Conservation (phyloP, 2,888 invertebrate species). For the Calliscelio sp. region DNA sequence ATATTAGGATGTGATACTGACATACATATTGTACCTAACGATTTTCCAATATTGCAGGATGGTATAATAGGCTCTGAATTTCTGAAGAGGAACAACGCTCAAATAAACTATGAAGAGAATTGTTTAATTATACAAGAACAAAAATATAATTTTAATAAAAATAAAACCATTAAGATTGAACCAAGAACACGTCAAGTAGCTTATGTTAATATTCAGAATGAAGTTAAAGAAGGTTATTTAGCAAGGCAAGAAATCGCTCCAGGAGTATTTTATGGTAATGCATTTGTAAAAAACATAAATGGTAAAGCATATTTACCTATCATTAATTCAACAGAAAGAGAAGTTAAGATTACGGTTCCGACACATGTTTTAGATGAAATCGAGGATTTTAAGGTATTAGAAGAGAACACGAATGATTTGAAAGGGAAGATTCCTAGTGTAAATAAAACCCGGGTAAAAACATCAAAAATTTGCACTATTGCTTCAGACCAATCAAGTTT, state of each 20-base stretch:
- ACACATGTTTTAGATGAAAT: not conserved
- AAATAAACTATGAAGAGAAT: not conserved
- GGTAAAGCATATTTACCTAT: slow-evolving; percentile 17
- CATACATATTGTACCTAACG: slow-evolving; percentile 16
- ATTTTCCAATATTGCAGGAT: slow-evolving; percentile 23
- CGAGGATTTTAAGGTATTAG: not conserved
- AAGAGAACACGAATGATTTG: too few relatives aligned
- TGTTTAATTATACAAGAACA: not conserved
- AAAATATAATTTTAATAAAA: not conserved
- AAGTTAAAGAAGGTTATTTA: slow-evolving; percentile 11
- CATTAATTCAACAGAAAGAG: not conserved
- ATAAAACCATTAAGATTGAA: not conserved
- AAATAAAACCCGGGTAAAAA: slow-evolving; percentile 1
- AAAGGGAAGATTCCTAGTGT: not conserved
- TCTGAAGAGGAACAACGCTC: not conserved
- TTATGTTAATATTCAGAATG: not conserved
- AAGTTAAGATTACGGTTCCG: not conserved
- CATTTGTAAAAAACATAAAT: not conserved
- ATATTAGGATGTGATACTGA: slow-evolving; percentile 5
- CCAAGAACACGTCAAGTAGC: slow-evolving; percentile 13
- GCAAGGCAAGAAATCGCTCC: not conserved
- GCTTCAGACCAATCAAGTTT: too few relatives aligned
- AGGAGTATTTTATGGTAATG: slow-evolving; percentile 17
- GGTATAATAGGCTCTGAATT: slow-evolving; percentile 16
- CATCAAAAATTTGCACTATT: too few relatives aligned